Evolutionary conservation across 2,888 invertebrate genomes (phyloP), one percentile per base, ranked within the genome.

Genomic region (Caenorhabditis wallacei): DNA sequence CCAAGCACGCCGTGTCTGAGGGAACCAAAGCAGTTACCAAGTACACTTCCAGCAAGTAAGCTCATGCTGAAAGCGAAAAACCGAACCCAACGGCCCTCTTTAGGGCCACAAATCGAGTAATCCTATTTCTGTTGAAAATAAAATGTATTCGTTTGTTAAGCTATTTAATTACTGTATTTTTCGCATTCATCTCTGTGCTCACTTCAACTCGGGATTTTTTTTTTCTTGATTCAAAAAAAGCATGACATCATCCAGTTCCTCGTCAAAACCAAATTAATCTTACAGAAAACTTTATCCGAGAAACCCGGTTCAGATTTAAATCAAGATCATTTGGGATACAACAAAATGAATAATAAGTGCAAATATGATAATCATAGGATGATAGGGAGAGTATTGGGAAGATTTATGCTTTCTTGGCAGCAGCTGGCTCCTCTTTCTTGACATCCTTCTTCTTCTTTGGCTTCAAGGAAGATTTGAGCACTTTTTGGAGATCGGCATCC

Each of bases 381-480:
- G 37, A 76, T 56, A 57, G 24, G 57, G 68, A 48, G n/a, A 63
- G 22, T n/a, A n/a, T 16, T 48, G 61, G 24, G 57, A n/a, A 16
- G 43, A 18, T 69, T 78, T 70, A 79, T 37, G 56, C 82, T 43
- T 78, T 78, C 30, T 61, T 78, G 63, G 82, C 68, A 16, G 71
- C 72, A 8, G 53, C 53, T 51, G 64, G 56, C 16, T 61, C 74
- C 18, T 75, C 70, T 59, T 82, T 80, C 70, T 76, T 82, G 37
- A 68, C 70, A 11, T 70, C 78, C 80, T 79, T 87, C 94, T 95
- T 95, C 93, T 96, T 96, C 89, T 95, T 95, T 26, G 95, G 94
- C 93, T 96, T 96, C 61, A 95, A 94, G 86, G 95, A 95, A 84
- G 95, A 95, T 82, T 95, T 94, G 92, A 95, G 95, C 89, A 96